These are phyloP conservation scores for Heterohyrax brucei DNA, from an alignment of 2,797 vertebrate species.

Conservation along the genomic window DNA sequence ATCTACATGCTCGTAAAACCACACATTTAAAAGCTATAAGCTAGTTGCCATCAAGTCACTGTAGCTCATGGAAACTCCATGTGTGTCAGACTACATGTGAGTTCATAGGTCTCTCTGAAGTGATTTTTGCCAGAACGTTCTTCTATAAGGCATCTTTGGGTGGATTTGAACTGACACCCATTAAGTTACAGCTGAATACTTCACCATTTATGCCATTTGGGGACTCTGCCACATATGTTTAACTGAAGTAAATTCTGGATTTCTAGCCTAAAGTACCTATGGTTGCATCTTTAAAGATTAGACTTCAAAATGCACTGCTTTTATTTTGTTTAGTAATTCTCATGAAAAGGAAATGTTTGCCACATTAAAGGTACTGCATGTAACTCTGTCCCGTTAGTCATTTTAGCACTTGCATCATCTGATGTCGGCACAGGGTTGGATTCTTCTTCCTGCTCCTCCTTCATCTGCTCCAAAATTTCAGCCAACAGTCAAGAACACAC, in stretches of 20 bases:
- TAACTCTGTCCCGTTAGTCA: constrained; percentile 20
- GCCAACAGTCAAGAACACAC: constrained; percentile 56
- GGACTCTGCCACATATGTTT: not conserved
- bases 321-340: not conserved
- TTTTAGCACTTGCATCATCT: not conserved
- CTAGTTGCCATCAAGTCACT: too few species aligned
- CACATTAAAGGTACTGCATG: not conserved
- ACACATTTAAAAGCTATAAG: not conserved
- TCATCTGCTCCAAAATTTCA: constrained; percentile 47
- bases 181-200: not conserved
- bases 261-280: not conserved
- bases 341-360: not conserved
- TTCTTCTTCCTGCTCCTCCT: constrained; percentile 19
- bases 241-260: not conserved
- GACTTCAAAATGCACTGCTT: not conserved
- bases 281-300: not conserved
- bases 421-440: constrained; percentile 38
- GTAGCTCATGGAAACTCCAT: too few species aligned
- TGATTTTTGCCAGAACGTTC: not conserved
- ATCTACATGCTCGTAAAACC: not conserved
- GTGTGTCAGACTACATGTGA: not conserved
- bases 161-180: not conserved
- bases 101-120: too few species aligned
- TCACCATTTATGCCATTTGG: not conserved
- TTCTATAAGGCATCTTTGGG: not conserved